Conservation (phyloP, 2,797 vertebrate genomes). For the Melanotaenia trifasciata region DNA sequence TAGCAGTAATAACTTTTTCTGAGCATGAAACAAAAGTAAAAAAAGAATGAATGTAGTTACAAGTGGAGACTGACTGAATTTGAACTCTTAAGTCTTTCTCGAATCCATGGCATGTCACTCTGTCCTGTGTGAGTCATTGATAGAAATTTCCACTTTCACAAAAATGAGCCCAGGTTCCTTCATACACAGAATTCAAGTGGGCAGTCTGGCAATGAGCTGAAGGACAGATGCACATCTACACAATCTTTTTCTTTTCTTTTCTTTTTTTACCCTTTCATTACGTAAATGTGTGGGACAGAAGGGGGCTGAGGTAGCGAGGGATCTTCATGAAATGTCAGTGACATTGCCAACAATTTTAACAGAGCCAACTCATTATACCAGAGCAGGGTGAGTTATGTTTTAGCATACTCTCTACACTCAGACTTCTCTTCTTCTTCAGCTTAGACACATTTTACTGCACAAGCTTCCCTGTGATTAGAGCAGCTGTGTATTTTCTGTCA, state of each 20-base stretch:
- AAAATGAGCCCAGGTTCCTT: constrained; percentile 22
- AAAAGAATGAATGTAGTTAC: neutral
- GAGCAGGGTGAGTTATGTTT: constrained; percentile 32
- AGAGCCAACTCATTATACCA: constrained; percentile 56
- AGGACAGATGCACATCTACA: constrained; percentile 40
- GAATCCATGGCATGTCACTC: constrained; percentile 5
- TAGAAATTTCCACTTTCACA: constrained; percentile 19
- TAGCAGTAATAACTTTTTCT: neutral
- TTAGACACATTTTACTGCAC: constrained; percentile 41
- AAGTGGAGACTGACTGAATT: neutral
- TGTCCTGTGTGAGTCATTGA: constrained; percentile 20
- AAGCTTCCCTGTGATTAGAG: constrained; percentile 39
- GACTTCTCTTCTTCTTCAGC: constrained; percentile 28
- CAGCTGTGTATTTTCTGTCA: constrained; percentile 51
- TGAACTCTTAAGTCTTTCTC: neutral
- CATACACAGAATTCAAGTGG: constrained; percentile 36
- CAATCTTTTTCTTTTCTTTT: neutral
- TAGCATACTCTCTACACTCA: constrained; percentile 20
- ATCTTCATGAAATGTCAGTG: constrained; percentile 75
- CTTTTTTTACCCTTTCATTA: constrained; percentile 27
- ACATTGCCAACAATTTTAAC: constrained; percentile 51
- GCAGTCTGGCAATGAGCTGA: constrained; percentile 48
- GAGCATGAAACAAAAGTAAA: neutral
- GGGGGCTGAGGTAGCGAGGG: constrained; percentile 50
- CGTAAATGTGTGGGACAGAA: constrained; percentile 64